phyloP scores from a whole-genome alignment of 1,140 invertebrate genomes.

The silkworm (Bombyx mori) region DNA sequence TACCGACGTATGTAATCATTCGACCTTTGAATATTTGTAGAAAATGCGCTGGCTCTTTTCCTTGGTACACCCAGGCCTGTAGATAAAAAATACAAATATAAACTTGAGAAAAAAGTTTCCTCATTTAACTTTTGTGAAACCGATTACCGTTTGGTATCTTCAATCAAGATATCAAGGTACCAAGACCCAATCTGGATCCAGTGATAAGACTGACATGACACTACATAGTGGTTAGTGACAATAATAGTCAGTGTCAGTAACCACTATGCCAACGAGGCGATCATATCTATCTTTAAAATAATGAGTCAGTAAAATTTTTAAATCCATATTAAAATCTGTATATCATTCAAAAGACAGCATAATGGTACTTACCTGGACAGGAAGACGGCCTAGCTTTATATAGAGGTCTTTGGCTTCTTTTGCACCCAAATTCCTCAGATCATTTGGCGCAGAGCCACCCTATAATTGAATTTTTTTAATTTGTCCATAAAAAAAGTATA shows the following conservation, averaged over 20 bases:
- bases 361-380: slow-evolving; percentile 42
- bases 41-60: slow-evolving; percentile 91
- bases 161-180: too few relatives aligned
- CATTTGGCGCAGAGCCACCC: slow-evolving; percentile 70
- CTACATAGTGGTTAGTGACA: too few relatives aligned
- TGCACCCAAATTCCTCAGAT: slow-evolving; percentile 66
- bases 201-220: too few relatives aligned
- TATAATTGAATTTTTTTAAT: slow-evolving; percentile 19
- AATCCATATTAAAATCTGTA: too few relatives aligned
- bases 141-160: too few relatives aligned
- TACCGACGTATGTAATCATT: slow-evolving; percentile 83
- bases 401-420: slow-evolving; percentile 69
- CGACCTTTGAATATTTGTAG: slow-evolving; percentile 91
- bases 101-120: neutral
- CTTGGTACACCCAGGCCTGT: slow-evolving; percentile 87
- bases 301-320: too few relatives aligned
- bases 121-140: neutral
- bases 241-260: neutral
- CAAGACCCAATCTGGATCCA: too few relatives aligned
- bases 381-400: slow-evolving; percentile 57
- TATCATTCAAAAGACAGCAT: too few relatives aligned
- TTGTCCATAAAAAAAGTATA: neutral
- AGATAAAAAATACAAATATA: slow-evolving; percentile 36
- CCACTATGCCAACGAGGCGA: neutral
- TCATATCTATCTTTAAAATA: neutral